Evolutionary conservation across 1,140 invertebrate genomes (phyloP).

Genomic region (Varroa destructor): DNA sequence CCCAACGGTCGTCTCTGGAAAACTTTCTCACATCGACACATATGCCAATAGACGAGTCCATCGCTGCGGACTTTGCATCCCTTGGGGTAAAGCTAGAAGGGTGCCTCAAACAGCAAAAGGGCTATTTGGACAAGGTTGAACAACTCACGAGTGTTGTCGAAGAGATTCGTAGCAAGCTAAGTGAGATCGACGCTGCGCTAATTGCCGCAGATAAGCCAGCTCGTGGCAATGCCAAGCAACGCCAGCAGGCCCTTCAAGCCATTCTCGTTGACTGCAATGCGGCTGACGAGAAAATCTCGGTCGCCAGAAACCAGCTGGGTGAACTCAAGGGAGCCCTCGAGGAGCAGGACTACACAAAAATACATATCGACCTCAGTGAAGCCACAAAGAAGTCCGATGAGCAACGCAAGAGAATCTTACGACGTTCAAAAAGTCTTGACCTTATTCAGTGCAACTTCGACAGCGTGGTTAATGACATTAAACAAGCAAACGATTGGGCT

Average conservation of each 20-base stretch:
- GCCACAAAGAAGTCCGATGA: constrained; percentile 56
- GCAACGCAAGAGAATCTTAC: constrained; percentile 62
- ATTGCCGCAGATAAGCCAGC: constrained; percentile 23
- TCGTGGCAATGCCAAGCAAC: constrained; percentile 4
- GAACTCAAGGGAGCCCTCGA: constrained; percentile 6
- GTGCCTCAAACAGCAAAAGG: constrained; percentile 38
- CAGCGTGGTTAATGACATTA: constrained; percentile 46
- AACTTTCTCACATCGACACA: constrained; percentile 18
- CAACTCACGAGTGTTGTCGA: constrained; percentile 35
- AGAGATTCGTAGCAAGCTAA: constrained; percentile 22
- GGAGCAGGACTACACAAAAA: constrained; percentile 20
- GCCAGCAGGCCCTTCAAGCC: constrained; percentile 24
- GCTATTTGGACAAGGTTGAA: constrained; percentile 39
- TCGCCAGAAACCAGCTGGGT: background rate
- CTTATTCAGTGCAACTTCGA: constrained; percentile 55
- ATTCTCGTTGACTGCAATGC: constrained; percentile 8
- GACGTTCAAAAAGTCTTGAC: constrained; percentile 48
- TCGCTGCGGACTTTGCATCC: constrained; percentile 1
- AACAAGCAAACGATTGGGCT: constrained; percentile 56
- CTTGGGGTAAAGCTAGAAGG: constrained; percentile 39
- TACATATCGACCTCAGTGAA: constrained; percentile 18
- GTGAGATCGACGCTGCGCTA: constrained; percentile 15
- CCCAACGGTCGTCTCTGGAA: background rate
- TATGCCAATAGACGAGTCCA: background rate
- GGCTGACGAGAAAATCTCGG: background rate